A percentile compares a stretch with the other conserved stretches of the same genome.
phyloP scores from a whole-genome alignment of 2,888 invertebrate species.

The Notodonta ziczac region DNA sequence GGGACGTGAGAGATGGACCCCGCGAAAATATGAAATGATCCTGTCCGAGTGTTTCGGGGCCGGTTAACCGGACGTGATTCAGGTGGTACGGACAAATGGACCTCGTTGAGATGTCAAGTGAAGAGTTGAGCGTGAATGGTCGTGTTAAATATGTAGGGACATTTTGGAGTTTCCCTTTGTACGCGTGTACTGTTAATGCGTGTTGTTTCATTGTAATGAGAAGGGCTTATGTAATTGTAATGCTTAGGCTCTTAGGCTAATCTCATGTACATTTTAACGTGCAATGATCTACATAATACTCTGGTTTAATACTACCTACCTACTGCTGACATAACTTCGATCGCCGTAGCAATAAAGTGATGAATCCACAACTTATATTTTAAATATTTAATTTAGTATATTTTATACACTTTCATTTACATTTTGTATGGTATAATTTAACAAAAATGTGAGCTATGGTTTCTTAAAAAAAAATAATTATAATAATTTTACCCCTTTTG shows the following conservation, averaged over 20 bases:
- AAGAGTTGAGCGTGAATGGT: slow-evolving; percentile 1
- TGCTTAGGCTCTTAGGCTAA: background rate
- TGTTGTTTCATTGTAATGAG: background rate
- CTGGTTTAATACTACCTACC: too few relatives aligned
- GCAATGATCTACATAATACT: too few relatives aligned
- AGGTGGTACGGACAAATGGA: slow-evolving; percentile 55
- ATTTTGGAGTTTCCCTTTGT: background rate
- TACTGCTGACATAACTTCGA: too few relatives aligned
- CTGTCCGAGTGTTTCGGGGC: slow-evolving; percentile 57
- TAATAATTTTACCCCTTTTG: too few relatives aligned
- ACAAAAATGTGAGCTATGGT: too few relatives aligned
- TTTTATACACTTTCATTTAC: too few relatives aligned
- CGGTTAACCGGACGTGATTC: slow-evolving; percentile 43
- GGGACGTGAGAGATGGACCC: slow-evolving; percentile 70
- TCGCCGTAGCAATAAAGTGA: too few relatives aligned
- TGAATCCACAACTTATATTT: too few relatives aligned
- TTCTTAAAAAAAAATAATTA: too few relatives aligned
- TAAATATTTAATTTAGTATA: too few relatives aligned
- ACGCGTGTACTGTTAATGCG: too few relatives aligned
- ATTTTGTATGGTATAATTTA: too few relatives aligned
- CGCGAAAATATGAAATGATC: slow-evolving; percentile 79
- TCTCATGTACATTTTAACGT: background rate
- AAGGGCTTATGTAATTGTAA: background rate
- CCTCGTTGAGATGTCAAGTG: slow-evolving; percentile 39
- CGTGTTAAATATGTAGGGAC: slow-evolving; percentile 4